Conservation (phyloP, 2,113 vertebrate genomes). For the Pterocles orientalis region DNA sequence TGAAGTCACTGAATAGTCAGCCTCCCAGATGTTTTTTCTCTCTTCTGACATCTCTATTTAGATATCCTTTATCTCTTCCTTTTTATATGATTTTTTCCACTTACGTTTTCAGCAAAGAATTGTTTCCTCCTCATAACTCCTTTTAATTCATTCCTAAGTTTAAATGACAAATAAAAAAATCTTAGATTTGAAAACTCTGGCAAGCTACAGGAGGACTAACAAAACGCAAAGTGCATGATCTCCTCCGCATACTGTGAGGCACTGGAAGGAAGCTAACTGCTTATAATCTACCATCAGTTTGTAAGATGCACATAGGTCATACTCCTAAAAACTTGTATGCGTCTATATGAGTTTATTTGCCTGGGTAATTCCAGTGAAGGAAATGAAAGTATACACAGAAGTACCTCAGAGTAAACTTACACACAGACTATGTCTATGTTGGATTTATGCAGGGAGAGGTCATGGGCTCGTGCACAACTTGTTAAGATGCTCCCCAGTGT, state of each 20-base stretch:
- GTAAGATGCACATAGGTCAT: background rate
- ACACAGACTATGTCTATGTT: background rate
- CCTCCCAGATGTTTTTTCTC: conserved; percentile 43
- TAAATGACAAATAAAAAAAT: background rate
- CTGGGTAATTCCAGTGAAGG: background rate
- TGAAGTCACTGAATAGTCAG: conserved; percentile 2
- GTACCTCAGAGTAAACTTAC: background rate
- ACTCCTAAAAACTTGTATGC: background rate
- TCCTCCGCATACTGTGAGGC: background rate
- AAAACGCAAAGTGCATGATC: background rate
- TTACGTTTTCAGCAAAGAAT: background rate
- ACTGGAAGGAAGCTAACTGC: background rate
- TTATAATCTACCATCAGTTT: background rate
- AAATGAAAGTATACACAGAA: background rate
- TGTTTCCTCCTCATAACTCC: background rate
- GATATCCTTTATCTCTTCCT: conserved; percentile 5
- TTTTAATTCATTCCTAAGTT: background rate
- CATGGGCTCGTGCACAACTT: background rate
- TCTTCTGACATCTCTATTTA: conserved; percentile 31
- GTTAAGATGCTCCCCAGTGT: background rate
- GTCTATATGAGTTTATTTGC: background rate
- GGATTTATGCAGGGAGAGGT: background rate
- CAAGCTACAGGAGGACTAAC: background rate
- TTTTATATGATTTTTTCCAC: conserved; percentile 8
- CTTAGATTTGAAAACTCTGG: background rate